phyloP scores from a whole-genome alignment of 2,888 invertebrate genomes.

The Ormyrus labotus region DNA sequence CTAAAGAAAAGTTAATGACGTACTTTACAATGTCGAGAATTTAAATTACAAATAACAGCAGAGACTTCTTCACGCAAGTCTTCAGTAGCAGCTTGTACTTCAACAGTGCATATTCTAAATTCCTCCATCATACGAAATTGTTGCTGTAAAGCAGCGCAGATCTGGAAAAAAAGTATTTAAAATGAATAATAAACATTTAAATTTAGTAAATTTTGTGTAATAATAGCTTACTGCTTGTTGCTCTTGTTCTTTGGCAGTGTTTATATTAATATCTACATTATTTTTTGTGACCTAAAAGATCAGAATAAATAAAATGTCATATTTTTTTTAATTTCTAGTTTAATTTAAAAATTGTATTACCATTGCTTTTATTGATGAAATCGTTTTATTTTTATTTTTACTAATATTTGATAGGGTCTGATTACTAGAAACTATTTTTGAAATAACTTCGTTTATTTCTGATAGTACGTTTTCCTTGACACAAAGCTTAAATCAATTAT shows the following conservation, averaged over 20 bases:
- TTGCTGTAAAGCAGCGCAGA: slow-evolving; percentile 60
- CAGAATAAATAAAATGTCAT: slow-evolving; percentile 11
- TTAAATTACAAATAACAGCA: slow-evolving; percentile 65
- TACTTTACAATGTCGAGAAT: slow-evolving; percentile 67
- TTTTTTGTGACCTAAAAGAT: slow-evolving; percentile 53
- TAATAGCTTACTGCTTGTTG: slow-evolving; percentile 59
- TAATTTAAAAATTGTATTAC: slow-evolving; percentile 24
- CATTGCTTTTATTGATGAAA: slow-evolving; percentile 13
- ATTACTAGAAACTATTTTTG: slow-evolving; percentile 39
- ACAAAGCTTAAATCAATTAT: slow-evolving; percentile 38
- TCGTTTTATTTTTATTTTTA: slow-evolving; percentile 40
- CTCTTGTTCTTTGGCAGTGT: slow-evolving; percentile 44
- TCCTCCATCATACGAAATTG: slow-evolving; percentile 72
- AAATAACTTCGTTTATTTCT: slow-evolving; percentile 47
- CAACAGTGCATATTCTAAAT: slow-evolving; percentile 70
- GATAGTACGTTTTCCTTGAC: slow-evolving; percentile 46
- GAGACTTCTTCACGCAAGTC: slow-evolving; percentile 70
- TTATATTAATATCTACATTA: slow-evolving; percentile 40
- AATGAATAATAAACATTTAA: neutral
- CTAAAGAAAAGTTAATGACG: slow-evolving; percentile 46
- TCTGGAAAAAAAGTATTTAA: slow-evolving; percentile 38
- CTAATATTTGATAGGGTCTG: slow-evolving; percentile 45
- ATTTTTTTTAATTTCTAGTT: neutral
- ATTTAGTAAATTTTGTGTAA: slow-evolving; percentile 1
- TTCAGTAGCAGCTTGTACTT: slow-evolving; percentile 71